Evolutionary conservation across 2,113 vertebrate species (phyloP), one percentile per base, ranked within the genome.

Genomic region (Centropristis striata): DNA sequence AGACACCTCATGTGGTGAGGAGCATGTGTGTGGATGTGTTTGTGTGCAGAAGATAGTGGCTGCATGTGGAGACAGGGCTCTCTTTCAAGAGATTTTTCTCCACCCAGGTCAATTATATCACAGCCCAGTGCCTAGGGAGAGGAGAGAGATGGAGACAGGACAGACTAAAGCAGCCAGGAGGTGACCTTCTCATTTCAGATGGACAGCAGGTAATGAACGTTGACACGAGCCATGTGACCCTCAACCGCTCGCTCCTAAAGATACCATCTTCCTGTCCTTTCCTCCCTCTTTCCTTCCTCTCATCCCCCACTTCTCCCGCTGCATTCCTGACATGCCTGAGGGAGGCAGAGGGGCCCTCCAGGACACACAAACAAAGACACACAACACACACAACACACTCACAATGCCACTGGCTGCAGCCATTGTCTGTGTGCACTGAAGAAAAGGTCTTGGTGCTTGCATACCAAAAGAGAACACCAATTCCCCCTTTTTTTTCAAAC

Each of bases 301-400:
- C 66, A 88, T 83, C 88, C 79, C 81, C 84, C 87, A 78, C 74
- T 47, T 85, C 78, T 88, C 80, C 75, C n/a, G 8, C 80, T 81
- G 69, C 90, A 94, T 92, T 94, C 93, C 92, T 93, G 84, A 86
- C 91, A 80, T 94, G 90, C 92, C 89, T 88, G 59, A 88, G 83
- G 89, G 87, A 90, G 87, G 90, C 83, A 87, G 82, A 61, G 78
- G 79, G 71, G 74, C 80, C 82, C 90, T 90, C 83, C 81, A 83
- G 90, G 85, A 85, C 86, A 79, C 83, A 83, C 91, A 89, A 88
- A 87, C 81, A 90, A 68, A 90, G 71, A 81, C 76, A 84, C 66
- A 86, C 69, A 89, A 74, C 83, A 86, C 86, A 83, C 88, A 84
- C 82, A 65, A 79, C 71, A 80, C 65, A 47, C 81, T 58, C 81